Evolutionary conservation across 2,113 vertebrate species (phyloP).

Genomic region (Daubentonia madagascariensis): DNA sequence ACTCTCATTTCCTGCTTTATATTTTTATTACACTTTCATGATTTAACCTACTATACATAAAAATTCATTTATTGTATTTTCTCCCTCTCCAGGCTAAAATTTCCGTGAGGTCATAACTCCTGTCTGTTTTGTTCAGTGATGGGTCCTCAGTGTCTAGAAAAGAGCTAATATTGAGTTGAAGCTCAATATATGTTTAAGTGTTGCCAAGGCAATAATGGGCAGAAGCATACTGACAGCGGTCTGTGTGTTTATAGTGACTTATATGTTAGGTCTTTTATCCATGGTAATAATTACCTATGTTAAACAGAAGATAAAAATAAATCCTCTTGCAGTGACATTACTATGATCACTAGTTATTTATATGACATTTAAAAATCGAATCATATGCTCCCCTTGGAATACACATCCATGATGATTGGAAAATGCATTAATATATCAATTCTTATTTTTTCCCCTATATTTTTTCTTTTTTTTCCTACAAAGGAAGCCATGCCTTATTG

Average conservation of each 20-base stretch:
- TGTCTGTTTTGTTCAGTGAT: background rate
- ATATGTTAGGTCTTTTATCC: background rate
- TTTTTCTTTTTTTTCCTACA: background rate
- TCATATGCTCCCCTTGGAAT: background rate
- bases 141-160: background rate
- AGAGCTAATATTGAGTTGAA: background rate
- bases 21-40: background rate
- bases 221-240: background rate
- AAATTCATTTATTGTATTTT: background rate
- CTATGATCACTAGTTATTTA: background rate
- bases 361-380: background rate
- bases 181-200: background rate
- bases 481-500: background rate
- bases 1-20: background rate
- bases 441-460: background rate
- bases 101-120: background rate
- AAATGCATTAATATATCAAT: background rate
- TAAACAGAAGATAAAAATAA: background rate
- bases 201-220: background rate
- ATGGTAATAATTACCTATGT: background rate
- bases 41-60: background rate
- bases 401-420: background rate
- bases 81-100: background rate
- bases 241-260: background rate
- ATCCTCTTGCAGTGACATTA: background rate